Percentiles rank a stretch among this genome's conserved stretches.
These are phyloP conservation scores for Fukomys damarensis DNA, from an alignment of 2,113 vertebrate genomes.

Conservation along the genomic window DNA sequence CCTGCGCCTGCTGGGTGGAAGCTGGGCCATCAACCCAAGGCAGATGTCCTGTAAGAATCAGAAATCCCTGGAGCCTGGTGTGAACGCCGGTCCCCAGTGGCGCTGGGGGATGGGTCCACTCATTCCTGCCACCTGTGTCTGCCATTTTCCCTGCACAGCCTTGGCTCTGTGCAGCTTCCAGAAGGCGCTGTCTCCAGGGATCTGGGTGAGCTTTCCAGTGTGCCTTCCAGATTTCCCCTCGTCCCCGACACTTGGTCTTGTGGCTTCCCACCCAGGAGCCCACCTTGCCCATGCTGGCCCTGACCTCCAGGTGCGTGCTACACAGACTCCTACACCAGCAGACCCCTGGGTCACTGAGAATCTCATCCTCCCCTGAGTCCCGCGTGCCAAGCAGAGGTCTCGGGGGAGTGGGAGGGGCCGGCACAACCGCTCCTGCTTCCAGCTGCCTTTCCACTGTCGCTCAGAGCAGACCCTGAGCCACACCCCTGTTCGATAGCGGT, in stretches of 20 bases:
- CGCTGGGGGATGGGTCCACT: background rate
- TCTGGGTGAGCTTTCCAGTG: fast-evolving
- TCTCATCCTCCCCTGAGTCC: background rate
- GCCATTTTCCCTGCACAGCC: background rate
- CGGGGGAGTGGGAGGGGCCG: background rate
- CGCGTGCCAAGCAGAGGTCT: fast-evolving
- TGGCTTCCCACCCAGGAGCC: background rate
- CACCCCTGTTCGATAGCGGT: background rate
- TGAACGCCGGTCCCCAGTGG: background rate
- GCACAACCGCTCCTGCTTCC: background rate
- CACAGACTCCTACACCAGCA: background rate
- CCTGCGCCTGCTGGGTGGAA: background rate
- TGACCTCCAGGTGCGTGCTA: background rate
- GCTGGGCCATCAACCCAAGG: too few relatives aligned
- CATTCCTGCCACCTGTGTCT: background rate
- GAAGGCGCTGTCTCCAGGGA: background rate
- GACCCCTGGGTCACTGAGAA: background rate
- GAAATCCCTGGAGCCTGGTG: background rate
- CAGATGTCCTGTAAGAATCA: background rate
- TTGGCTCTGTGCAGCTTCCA: background rate
- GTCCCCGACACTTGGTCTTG: background rate
- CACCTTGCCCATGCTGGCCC: fast-evolving
- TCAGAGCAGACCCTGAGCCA: background rate
- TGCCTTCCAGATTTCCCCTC: background rate
- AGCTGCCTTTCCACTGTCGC: background rate